These are phyloP conservation scores for Gymnobelideus leadbeateri DNA, from an alignment of 2,113 vertebrate genomes.

Conservation along the genomic window DNA sequence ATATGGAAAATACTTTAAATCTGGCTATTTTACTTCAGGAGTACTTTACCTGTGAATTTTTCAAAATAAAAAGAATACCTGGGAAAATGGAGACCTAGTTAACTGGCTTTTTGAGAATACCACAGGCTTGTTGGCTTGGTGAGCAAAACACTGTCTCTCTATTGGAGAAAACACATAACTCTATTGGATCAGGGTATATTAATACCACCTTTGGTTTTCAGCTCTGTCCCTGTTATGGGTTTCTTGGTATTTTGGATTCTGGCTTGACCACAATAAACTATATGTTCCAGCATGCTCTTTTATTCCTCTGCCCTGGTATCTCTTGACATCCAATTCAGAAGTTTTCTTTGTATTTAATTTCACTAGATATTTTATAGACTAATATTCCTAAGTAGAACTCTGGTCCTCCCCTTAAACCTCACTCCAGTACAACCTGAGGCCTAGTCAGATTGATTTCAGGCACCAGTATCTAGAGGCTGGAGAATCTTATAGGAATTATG, in stretches of 20 bases:
- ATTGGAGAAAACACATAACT: no score
- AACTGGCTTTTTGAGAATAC: background rate
- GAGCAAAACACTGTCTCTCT: background rate
- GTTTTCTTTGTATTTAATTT: background rate
- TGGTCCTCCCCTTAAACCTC: background rate
- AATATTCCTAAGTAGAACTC: background rate
- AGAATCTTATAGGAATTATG: background rate
- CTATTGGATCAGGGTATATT: background rate
- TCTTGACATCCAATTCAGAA: background rate
- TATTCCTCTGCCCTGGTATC: background rate
- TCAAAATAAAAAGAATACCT: background rate
- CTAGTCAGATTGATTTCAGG: background rate
- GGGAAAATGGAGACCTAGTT: background rate
- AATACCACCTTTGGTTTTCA: background rate
- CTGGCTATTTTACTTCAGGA: background rate
- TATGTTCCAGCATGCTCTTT: background rate
- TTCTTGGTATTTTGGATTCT: background rate
- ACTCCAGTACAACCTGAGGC: background rate
- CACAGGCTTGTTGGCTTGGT: background rate
- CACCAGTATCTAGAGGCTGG: background rate
- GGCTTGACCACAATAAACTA: background rate
- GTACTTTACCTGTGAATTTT: background rate
- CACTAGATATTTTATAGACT: background rate
- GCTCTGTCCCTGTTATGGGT: background rate
- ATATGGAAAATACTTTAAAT: background rate